A percentile compares a stretch with the other conserved stretches of the same genome.
phyloP scores from a whole-genome alignment of 2,797 vertebrate species.

The Ciconia nigra region DNA sequence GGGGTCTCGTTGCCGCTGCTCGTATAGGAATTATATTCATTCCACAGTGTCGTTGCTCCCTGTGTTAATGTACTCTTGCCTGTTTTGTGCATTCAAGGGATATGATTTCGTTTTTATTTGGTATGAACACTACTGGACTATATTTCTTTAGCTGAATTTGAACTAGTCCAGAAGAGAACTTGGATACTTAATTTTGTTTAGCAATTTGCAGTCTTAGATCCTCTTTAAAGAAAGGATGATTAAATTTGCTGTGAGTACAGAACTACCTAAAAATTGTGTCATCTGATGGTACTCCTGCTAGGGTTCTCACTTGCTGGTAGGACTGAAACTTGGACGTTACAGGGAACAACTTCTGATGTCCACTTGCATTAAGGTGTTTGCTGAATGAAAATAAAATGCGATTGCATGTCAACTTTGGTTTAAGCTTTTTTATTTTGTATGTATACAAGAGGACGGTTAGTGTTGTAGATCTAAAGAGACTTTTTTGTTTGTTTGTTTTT shows the following conservation, averaged over 20 bases:
- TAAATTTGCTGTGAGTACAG: not conserved
- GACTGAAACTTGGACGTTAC: not conserved
- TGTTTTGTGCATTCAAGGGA: not conserved
- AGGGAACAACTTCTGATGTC: not conserved
- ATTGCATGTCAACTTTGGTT: not conserved
- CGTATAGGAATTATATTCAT: slow-evolving; percentile 65
- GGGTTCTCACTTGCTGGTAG: rapidly evolving
- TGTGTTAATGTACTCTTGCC: not conserved
- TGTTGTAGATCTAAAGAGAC: not conserved
- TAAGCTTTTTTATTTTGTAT: not conserved
- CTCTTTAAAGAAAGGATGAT: not conserved
- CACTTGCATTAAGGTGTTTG: not conserved
- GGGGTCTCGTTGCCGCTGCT: slow-evolving; percentile 48
- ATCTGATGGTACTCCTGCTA: not conserved
- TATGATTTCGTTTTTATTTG: not conserved
- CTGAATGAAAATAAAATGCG: not conserved
- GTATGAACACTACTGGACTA: not conserved
- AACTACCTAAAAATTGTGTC: not conserved
- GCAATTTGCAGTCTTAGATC: not conserved
- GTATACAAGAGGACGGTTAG: not conserved
- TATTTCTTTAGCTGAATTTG: not conserved
- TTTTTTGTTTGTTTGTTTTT: too few relatives aligned
- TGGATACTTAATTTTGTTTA: not conserved
- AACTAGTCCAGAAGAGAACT: not conserved
- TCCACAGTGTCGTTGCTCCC: slow-evolving; percentile 5